These are phyloP conservation scores for Alentia gelatinosa DNA, from an alignment of 2,888 invertebrate species.

Conservation along the genomic window DNA sequence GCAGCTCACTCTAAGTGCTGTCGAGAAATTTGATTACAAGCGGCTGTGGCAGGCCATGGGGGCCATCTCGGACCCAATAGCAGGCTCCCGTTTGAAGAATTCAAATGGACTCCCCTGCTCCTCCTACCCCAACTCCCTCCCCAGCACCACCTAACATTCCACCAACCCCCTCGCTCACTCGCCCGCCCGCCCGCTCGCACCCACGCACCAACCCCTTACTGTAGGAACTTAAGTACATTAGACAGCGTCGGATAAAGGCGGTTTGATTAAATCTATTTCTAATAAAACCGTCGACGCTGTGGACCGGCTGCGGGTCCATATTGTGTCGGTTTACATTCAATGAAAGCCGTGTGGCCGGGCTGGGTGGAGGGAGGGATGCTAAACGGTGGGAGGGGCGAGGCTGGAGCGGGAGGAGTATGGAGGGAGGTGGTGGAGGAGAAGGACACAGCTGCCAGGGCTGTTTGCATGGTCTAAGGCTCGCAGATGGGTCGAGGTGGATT, in stretches of 20 bases:
- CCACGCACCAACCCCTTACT: not conserved
- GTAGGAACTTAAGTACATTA: conserved; percentile 15
- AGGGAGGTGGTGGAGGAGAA: not conserved
- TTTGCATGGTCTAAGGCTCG: not conserved
- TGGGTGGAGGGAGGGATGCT: not conserved
- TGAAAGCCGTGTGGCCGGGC: not conserved
- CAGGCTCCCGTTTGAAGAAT: not conserved
- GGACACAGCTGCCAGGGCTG: not conserved
- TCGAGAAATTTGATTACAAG: conserved; percentile 24
- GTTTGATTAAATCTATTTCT: conserved; percentile 15
- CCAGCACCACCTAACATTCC: too few species aligned
- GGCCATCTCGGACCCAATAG: not conserved
- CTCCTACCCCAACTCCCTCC: not conserved
- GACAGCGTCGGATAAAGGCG: not conserved
- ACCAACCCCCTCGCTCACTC: too few species aligned
- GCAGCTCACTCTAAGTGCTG: not conserved
- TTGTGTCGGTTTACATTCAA: not conserved
- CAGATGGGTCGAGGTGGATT: too few species aligned
- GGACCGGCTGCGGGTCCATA: not conserved
- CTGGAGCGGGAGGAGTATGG: not conserved
- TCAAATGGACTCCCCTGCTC: not conserved
- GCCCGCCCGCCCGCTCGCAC: too few species aligned
- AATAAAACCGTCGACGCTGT: not conserved
- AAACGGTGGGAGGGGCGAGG: not conserved
- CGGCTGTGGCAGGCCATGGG: not conserved